Conservation (phyloP, 2,797 vertebrate species). For the Mormyrus hasselquistii region DNA sequence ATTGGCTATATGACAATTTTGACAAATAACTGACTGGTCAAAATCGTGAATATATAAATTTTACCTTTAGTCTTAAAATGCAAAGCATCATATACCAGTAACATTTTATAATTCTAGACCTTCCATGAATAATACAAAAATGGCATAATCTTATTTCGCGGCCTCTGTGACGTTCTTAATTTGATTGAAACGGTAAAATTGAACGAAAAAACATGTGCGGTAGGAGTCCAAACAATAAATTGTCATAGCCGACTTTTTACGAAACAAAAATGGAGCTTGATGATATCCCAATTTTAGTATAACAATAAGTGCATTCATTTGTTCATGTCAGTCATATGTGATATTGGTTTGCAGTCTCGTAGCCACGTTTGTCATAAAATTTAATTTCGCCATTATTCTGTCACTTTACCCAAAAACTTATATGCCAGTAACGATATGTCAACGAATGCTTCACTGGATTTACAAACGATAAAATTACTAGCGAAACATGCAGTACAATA, state of each 20-base stretch:
- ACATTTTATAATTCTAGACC: neutral
- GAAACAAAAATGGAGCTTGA: slow-evolving; percentile 64
- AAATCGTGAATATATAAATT: neutral
- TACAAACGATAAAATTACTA: neutral
- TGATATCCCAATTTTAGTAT: slow-evolving; percentile 24
- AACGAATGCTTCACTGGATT: neutral
- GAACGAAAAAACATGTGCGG: slow-evolving; percentile 61
- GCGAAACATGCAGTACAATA: neutral
- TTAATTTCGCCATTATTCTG: neutral
- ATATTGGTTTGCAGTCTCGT: neutral
- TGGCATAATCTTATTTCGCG: slow-evolving; percentile 90
- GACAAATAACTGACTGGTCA: neutral
- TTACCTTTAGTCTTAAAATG: neutral
- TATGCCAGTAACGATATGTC: neutral
- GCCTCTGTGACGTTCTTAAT: slow-evolving; percentile 98
- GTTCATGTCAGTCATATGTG: neutral
- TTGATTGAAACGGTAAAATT: slow-evolving; percentile 75
- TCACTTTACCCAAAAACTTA: neutral
- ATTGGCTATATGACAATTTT: neutral
- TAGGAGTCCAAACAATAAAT: slow-evolving; percentile 96
- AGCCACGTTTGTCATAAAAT: neutral
- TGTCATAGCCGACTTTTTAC: slow-evolving; percentile 88
- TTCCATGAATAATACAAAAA: neutral
- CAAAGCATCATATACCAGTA: neutral
- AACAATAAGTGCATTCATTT: neutral